Evolutionary conservation across 2,113 vertebrate genomes (phyloP).

Genomic region (Peromyscus polionotus): DNA sequence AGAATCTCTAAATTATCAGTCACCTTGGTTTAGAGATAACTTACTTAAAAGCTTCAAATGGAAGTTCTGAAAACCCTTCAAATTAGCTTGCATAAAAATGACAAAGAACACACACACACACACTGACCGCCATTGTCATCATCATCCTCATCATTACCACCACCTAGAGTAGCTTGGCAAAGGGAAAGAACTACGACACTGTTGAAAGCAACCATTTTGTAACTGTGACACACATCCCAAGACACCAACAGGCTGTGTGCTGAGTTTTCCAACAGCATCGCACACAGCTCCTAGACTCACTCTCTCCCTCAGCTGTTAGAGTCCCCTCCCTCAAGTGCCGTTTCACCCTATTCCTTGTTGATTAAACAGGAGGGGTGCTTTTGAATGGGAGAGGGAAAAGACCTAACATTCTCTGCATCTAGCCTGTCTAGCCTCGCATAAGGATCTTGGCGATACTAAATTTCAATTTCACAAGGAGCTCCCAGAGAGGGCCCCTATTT

Average conservation of each 20-base stretch:
- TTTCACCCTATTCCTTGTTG: not conserved
- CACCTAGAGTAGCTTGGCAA: not conserved
- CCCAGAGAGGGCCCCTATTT: not conserved
- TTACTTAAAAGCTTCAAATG: not conserved
- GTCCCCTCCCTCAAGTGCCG: not conserved
- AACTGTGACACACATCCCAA: constrained; percentile 6
- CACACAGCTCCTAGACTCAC: not conserved
- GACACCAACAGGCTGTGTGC: not conserved
- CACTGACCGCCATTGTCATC: not conserved
- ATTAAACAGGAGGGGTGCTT: not conserved
- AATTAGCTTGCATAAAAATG: constrained; percentile 13
- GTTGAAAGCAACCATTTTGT: not conserved
- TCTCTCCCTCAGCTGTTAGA: not conserved
- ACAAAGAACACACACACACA: not conserved
- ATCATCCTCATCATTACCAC: not conserved
- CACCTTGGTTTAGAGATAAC: not conserved
- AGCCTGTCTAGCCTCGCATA: no score
- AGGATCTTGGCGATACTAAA: not conserved
- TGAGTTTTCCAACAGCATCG: not conserved
- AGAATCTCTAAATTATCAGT: not conserved
- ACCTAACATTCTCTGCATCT: not conserved
- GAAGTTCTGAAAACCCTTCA: constrained; percentile 10
- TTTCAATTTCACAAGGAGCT: not conserved
- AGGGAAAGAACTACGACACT: not conserved
- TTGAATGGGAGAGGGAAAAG: not conserved